phyloP scores from a whole-genome alignment of 2,113 vertebrate genomes.

The Alouatta palliata region DNA sequence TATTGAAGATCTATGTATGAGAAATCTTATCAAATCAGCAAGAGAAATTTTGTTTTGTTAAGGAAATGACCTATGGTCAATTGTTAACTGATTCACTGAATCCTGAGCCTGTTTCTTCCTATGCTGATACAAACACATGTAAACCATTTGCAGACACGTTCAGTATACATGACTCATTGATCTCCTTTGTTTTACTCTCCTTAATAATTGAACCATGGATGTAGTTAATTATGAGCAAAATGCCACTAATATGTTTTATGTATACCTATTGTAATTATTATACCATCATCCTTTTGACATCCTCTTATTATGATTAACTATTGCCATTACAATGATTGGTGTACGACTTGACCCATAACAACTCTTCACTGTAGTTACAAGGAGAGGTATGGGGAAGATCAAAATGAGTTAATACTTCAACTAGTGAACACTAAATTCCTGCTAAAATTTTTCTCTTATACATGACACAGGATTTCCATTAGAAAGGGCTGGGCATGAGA shows the following conservation, averaged over 20 bases:
- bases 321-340: not conserved
- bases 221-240: not conserved
- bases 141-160: not conserved
- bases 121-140: not conserved
- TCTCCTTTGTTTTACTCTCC: not conserved
- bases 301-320: not conserved
- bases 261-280: not conserved
- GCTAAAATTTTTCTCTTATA: not conserved
- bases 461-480: not conserved
- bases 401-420: constrained; percentile 34
- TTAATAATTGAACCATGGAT: not conserved
- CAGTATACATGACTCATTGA: not conserved
- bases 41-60: not conserved
- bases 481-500: not conserved
- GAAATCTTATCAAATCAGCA: not conserved
- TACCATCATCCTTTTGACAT: not conserved
- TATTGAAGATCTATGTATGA: not conserved
- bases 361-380: not conserved
- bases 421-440: not conserved
- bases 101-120: not conserved
- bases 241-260: not conserved
- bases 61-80: not conserved
- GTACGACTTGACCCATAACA: not conserved
- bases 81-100: not conserved
- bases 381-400: not conserved